These are phyloP conservation scores for Lepidurus packardi DNA, from an alignment of 1,140 invertebrate species.

Conservation along the genomic window DNA sequence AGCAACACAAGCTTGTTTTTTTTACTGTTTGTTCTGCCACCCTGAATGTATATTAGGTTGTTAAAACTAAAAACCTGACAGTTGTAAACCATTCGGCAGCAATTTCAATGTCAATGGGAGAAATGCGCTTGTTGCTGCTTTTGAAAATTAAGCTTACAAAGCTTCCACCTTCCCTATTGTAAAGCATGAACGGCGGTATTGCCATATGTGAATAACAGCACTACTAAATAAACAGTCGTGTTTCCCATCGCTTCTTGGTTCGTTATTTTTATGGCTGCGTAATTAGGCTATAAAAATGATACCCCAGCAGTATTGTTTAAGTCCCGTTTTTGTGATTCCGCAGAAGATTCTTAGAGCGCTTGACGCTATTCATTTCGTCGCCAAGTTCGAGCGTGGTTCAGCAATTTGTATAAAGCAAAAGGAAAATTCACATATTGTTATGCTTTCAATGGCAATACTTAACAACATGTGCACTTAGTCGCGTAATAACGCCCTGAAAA, in stretches of 20 bases:
- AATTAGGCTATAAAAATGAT: neutral
- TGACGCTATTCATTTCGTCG: too few species aligned
- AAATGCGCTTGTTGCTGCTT: neutral
- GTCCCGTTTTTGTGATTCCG: neutral
- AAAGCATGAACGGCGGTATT: neutral
- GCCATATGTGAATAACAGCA: neutral
- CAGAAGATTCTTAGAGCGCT: too few species aligned
- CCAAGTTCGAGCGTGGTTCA: too few species aligned
- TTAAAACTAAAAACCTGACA: neutral
- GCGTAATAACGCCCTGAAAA: too few species aligned
- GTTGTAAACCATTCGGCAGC: neutral
- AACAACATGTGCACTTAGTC: too few species aligned
- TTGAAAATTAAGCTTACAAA: neutral
- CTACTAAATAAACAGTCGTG: neutral
- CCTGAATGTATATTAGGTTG: neutral
- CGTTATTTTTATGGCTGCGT: constrained; percentile 10
- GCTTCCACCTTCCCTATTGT: neutral
- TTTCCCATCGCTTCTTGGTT: constrained; percentile 18
- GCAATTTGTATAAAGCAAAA: too few species aligned
- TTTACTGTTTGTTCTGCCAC: neutral
- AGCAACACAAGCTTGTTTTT: neutral
- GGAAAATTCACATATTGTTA: too few species aligned
- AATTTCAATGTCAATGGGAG: neutral
- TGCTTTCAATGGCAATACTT: too few species aligned
- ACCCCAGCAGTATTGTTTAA: neutral